Conservation (phyloP, 2,797 vertebrate species). For the Micropoecilia bifurca region DNA sequence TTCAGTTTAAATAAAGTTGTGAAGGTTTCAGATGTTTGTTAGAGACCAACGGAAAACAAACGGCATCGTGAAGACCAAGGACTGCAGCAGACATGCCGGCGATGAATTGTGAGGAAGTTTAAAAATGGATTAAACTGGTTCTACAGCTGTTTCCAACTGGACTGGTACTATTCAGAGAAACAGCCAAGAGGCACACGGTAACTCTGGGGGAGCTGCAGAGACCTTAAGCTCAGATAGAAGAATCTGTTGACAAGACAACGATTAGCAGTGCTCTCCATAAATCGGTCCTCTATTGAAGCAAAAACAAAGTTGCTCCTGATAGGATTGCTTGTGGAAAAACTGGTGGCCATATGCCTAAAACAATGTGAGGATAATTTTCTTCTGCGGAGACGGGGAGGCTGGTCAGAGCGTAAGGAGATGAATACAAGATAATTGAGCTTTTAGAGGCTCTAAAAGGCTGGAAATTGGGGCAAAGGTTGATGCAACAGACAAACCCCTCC, state of each 20-base stretch:
- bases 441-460: not conserved
- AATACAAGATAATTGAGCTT: not conserved
- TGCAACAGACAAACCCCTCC: not conserved
- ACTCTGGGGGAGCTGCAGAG: not conserved
- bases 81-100: not conserved
- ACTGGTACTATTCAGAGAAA: not conserved
- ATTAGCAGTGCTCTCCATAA: not conserved
- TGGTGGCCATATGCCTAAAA: not conserved
- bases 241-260: not conserved
- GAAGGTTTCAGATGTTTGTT: not conserved
- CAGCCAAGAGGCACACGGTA: not conserved
- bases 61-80: not conserved
- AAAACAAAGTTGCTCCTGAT: not conserved
- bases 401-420: not conserved
- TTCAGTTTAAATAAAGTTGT: not conserved
- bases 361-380: not conserved
- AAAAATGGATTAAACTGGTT: not conserved
- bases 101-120: not conserved
- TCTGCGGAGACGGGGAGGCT: not conserved
- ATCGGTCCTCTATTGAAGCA: not conserved
- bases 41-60: not conserved
- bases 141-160: not conserved
- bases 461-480: not conserved
- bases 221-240: not conserved
- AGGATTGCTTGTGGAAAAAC: not conserved